Percentiles rank a stretch among this genome's conserved stretches.
These are phyloP conservation scores for Callyntrura guangdongensis DNA, from an alignment of 2,888 invertebrate genomes.

Conservation along the genomic window DNA sequence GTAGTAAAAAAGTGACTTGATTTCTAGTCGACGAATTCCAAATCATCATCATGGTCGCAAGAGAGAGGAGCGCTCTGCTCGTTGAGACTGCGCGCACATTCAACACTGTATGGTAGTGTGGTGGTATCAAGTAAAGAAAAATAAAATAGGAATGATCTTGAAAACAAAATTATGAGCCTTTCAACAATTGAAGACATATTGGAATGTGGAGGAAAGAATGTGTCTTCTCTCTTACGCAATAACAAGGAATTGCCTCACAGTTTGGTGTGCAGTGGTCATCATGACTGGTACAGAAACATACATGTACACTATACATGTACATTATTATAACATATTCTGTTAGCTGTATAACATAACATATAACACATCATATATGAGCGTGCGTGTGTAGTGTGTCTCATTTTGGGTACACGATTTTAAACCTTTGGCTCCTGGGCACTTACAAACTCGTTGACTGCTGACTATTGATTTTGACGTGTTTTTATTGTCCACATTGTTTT, in stretches of 20 bases:
- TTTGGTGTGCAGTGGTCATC: neutral
- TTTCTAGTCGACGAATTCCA: constrained; percentile 23
- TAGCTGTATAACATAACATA: neutral
- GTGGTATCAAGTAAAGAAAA: constrained; percentile 14
- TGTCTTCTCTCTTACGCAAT: constrained; percentile 48
- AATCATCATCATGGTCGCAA: neutral
- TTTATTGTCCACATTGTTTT: constrained; percentile 28
- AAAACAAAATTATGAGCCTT: constrained; percentile 65
- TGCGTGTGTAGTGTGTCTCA: neutral
- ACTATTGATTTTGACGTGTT: constrained; percentile 54
- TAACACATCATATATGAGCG: neutral
- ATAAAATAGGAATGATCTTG: constrained; percentile 65
- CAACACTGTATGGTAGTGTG: too few relatives aligned
- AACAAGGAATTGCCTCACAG: constrained; percentile 5
- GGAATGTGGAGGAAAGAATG: constrained; percentile 57
- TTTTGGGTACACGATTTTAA: neutral
- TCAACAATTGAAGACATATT: constrained; percentile 54
- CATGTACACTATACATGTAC: neutral
- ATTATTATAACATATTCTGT: too few relatives aligned
- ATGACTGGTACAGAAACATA: neutral
- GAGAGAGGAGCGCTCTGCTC: neutral
- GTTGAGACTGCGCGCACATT: neutral
- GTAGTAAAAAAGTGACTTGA: constrained; percentile 33
- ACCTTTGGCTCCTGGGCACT: neutral
- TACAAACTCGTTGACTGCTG: constrained; percentile 38